Base-by-base conservation (phyloP, 30 jellyfish, hydroid and myxozoan genomes). In the Sanderia malayensis region DNA sequence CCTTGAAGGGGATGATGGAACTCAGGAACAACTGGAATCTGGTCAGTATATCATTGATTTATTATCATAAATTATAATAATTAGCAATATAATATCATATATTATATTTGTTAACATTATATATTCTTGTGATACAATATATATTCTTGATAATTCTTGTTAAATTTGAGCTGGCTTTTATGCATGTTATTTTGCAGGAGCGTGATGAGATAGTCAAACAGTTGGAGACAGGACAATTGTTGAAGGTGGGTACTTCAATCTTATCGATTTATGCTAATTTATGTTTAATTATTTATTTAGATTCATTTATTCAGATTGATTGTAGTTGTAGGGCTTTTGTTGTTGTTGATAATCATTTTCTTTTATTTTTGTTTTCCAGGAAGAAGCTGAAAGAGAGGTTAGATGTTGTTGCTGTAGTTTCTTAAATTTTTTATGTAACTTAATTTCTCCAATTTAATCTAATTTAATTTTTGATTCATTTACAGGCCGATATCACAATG, bases 1-100 rank as follows among this genome's bases (percentile, higher is more conserved):
- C 89, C 0, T 29, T 77, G 68, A 77, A 77, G 49, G 89, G 89
- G 15, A 77, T 77, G 89, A 77, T 77, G 89, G 89, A 77, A 26
- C 46, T 77, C 11, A 63, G 89, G 55, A 67, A 55, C 57, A 77
- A 77, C 66, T 77, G 89, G 89, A 77, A 18, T 33, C 45, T 52
- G 61, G 89, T 77, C 44, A 62, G 81, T 49, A 13, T n/a, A n/a
- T n/a, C n/a, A n/a, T n/a, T n/a, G n/a, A n/a, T n/a, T n/a, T n/a
- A 20, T 11, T 33, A 28, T 46, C 27, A 34, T 69, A 53, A 11
- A 8, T 69, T 44, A 59, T 17, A 18, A 9, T 18, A 18, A 28
- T 37, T 13, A 37, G 52, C 13, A 37, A 13, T 37, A 13, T 37
- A 37, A 37, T 37, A 37, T n/a, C n/a, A n/a, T n/a, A n/a, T n/a